phyloP scores from a whole-genome alignment of 2,797 vertebrate species.

The Nasua narica region DNA sequence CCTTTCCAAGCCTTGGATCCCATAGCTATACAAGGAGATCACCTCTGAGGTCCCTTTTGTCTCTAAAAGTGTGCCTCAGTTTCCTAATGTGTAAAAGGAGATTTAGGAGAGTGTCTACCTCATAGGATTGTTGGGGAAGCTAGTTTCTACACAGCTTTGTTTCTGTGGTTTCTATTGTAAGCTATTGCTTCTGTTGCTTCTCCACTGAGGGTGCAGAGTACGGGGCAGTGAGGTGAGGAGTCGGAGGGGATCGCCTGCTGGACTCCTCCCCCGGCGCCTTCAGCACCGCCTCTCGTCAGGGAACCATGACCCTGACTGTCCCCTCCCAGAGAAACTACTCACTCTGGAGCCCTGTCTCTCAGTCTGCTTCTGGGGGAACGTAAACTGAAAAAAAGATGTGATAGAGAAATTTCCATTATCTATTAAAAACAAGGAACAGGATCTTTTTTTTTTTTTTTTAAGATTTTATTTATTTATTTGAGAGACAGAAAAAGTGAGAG shows the following conservation, averaged over 20 bases:
- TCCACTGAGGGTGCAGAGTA: neutral
- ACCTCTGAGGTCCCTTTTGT: no score
- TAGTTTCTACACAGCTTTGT: neutral
- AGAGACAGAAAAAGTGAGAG: no score
- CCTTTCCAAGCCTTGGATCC: neutral
- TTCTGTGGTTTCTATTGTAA: no score
- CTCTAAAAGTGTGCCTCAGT: neutral
- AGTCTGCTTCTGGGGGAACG: neutral
- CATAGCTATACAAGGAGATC: neutral
- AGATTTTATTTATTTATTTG: no score
- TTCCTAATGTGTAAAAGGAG: neutral
- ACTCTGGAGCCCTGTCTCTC: neutral
- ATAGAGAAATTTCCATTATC: neutral
- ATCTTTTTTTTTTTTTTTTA: no score
- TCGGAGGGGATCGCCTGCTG: neutral
- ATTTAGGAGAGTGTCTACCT: neutral
- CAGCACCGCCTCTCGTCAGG: neutral
- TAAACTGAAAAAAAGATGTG: neutral
- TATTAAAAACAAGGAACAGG: neutral
- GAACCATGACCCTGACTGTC: neutral
- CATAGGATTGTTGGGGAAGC: neutral
- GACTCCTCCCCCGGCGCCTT: fast-evolving
- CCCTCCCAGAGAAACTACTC: neutral
- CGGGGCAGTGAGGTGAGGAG: neutral
- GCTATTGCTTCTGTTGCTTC: neutral